Conservation (phyloP, 2,797 vertebrate genomes). For the Spinibarbus caldwelli region DNA sequence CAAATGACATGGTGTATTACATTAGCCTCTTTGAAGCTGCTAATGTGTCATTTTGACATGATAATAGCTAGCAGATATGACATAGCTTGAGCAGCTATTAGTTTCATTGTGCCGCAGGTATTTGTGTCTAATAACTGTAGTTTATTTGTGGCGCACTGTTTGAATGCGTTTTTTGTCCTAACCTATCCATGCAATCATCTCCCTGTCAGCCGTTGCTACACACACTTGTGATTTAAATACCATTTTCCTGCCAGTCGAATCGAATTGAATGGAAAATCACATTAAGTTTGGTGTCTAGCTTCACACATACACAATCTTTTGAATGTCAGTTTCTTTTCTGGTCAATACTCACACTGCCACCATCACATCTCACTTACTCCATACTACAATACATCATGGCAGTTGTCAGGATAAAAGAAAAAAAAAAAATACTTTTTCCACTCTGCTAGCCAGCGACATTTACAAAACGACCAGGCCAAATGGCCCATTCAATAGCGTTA, state of each 20-base stretch:
- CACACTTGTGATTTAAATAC: slow-evolving; percentile 45
- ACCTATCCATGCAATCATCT: slow-evolving; percentile 15
- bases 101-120: slow-evolving; percentile 10
- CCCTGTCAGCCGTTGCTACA: slow-evolving; percentile 12
- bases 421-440: slow-evolving; percentile 11
- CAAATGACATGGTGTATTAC: slow-evolving; percentile 33
- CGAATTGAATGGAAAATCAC: slow-evolving; percentile 40
- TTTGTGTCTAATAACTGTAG: slow-evolving; percentile 16
- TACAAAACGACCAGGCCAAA: slow-evolving; percentile 44
- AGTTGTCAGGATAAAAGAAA: slow-evolving; percentile 21
- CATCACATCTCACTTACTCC: slow-evolving; percentile 41
- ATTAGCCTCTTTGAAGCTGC: slow-evolving; percentile 20
- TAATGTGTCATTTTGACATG: slow-evolving; percentile 32
- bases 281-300: slow-evolving; percentile 32
- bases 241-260: slow-evolving; percentile 27
- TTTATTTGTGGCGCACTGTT: slow-evolving; percentile 22
- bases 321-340: slow-evolving; percentile 54
- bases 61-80: slow-evolving; percentile 32
- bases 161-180: slow-evolving; percentile 28
- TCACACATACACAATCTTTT: slow-evolving; percentile 19
- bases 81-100: slow-evolving; percentile 30
- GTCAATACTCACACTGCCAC: slow-evolving; percentile 43
- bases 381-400: slow-evolving; percentile 47
- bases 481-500: slow-evolving; percentile 50
- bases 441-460: slow-evolving; percentile 49